These are phyloP conservation scores for Glyptemys insculpta DNA, from an alignment of 2,797 vertebrate genomes.

Conservation along the genomic window DNA sequence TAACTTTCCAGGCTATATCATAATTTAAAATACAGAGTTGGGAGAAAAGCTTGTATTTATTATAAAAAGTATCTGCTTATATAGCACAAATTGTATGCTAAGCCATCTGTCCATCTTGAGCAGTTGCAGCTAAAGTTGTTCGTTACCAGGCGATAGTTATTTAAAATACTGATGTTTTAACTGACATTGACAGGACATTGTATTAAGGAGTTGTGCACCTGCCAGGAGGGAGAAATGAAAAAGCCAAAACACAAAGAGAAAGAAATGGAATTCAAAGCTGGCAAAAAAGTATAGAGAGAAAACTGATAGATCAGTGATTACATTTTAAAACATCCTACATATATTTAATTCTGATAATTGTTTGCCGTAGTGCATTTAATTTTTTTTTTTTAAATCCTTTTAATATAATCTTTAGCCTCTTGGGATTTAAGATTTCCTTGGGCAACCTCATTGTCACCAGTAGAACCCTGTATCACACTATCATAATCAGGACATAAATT, in stretches of 20 bases:
- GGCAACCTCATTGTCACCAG: neutral
- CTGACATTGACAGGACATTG: neutral
- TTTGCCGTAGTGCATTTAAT: neutral
- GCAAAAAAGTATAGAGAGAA: neutral
- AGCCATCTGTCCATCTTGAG: neutral
- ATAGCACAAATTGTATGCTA: neutral
- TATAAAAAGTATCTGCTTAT: neutral
- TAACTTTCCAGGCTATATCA: neutral
- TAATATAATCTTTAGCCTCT: neutral
- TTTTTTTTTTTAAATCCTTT: neutral
- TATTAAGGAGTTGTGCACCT: neutral
- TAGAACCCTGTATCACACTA: neutral
- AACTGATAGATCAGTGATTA: neutral
- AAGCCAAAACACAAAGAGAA: neutral
- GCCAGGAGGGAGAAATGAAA: neutral
- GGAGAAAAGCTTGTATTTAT: neutral
- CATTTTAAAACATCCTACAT: rapidly evolving
- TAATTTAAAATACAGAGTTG: neutral
- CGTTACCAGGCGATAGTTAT: neutral
- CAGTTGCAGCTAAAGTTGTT: neutral
- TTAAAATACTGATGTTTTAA: neutral
- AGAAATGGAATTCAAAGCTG: neutral
- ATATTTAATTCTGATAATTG: neutral
- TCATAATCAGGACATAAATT: neutral
- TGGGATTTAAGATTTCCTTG: neutral